Percentiles rank a stretch among this genome's conserved stretches.
Evolutionary conservation across 2,113 vertebrate species (phyloP).

Genomic region (Ranitomeya variabilis): DNA sequence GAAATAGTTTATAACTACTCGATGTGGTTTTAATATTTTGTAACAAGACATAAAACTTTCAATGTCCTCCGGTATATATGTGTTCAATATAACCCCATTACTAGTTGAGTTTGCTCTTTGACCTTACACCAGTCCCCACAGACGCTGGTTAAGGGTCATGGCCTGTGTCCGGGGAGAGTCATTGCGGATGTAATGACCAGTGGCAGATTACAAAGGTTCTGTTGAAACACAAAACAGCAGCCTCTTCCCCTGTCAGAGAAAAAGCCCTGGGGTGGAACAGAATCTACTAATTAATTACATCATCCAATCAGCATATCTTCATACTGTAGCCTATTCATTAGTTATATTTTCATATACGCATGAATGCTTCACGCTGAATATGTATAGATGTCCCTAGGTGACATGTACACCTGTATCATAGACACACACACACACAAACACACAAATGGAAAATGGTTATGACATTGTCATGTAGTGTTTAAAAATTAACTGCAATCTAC

Average conservation of each 20-base stretch:
- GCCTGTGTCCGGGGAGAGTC: slow-evolving; percentile 32
- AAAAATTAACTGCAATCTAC: neutral
- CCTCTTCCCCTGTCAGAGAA: slow-evolving; percentile 50
- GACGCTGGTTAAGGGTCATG: slow-evolving; percentile 48
- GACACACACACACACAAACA: neutral
- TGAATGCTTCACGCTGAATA: neutral
- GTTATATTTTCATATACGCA: neutral
- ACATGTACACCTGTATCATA: neutral
- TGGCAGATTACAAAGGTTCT: neutral
- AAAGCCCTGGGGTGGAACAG: slow-evolving; percentile 58
- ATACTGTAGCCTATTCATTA: slow-evolving; percentile 1
- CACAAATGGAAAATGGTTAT: neutral
- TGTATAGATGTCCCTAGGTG: neutral
- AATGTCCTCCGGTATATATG: neutral
- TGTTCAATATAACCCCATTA: slow-evolving; percentile 37
- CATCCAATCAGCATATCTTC: slow-evolving; percentile 8
- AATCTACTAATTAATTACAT: slow-evolving; percentile 63
- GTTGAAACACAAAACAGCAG: slow-evolving; percentile 60
- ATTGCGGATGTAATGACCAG: slow-evolving; percentile 58
- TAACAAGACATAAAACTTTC: neutral
- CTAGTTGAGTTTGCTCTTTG: slow-evolving; percentile 37
- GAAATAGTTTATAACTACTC: neutral
- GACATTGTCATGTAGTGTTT: neutral
- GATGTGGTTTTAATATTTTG: neutral
- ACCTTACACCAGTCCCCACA: slow-evolving; percentile 41